These are phyloP conservation scores for Dolichoris vasculosae DNA, from an alignment of 1,140 invertebrate species.

Conservation along the genomic window DNA sequence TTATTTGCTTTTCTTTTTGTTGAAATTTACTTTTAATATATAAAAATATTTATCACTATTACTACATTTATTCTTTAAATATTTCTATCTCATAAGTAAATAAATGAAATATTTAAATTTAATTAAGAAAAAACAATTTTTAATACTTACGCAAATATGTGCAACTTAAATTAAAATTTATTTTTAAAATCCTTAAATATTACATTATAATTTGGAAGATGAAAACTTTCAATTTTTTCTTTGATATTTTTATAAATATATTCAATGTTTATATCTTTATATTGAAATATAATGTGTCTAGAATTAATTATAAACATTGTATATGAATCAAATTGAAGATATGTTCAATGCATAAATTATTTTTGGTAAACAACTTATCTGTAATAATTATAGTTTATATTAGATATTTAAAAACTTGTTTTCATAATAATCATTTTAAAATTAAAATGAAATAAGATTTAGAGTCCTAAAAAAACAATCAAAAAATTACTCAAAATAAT, in stretches of 20 bases:
- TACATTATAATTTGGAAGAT: neutral
- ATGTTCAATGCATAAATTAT: neutral
- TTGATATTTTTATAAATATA: neutral
- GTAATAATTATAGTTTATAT: neutral
- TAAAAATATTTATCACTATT: neutral
- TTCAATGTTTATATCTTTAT: conserved; percentile 3
- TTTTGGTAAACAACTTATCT: neutral
- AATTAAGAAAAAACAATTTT: neutral
- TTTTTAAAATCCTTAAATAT: no score
- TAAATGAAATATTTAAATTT: neutral
- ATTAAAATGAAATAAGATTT: neutral
- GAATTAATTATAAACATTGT: neutral
- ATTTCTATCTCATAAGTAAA: neutral
- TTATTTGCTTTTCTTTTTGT: no score
- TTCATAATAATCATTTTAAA: conserved; percentile 1
- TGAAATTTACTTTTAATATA: neutral
- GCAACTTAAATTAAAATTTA: no score
- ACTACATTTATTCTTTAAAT: neutral
- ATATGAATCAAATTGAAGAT: neutral
- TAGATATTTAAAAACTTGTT: neutral
- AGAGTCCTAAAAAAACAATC: neutral
- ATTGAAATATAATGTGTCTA: neutral
- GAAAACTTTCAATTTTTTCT: neutral
- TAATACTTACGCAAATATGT: neutral
- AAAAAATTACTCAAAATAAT: neutral